Base-by-base conservation (phyloP, 2,888 invertebrate species). In the Hyppa rectilinea region DNA sequence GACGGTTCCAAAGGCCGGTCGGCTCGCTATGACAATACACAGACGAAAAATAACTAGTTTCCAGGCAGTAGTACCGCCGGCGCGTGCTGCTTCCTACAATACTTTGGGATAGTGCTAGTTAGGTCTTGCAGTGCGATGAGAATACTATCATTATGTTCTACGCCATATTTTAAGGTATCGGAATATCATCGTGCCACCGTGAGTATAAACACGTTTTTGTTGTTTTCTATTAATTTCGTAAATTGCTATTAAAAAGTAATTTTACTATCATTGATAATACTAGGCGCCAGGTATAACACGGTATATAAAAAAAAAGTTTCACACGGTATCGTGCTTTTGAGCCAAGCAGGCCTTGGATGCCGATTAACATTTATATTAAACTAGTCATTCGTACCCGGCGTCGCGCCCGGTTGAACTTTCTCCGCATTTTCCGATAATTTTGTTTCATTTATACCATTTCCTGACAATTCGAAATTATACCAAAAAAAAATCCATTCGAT, bases 141-240 rank as follows among this genome's bases (percentile, higher is more conserved):
- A 59, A 34, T 64, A 26, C 14, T 20, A 34, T 20, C 31, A 43
- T 31, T 31, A 31, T 40, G 10, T 31, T 31, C 17, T 12, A 62
- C 61, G 34, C 26, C 29, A 12, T 23, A 7, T 4, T 29, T 49
- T n/a, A 36, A 38, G 20, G 5, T 34, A 29, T 34, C 6, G 9
- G 23, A 71, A 23, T 23, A 36, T 53, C 17, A 47, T n/a, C 36
- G 14, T 31, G 23, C 23, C n/a, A 50, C n/a, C 23, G 23, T 56
- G 12, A 61, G 20, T 40, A 40, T 23, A 26, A 47, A 29, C 10
- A 61, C 10, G 20, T 9, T 56, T 40, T 31, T 4, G 36, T 23
- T 29, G 6, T 23, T 43, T 26, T 31, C 26, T 63, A 38, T 58
- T 65, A 7, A 40, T 58, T 67, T 49, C n/a, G 34, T 34, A 49